Percentiles rank a stretch among this genome's conserved stretches.
These are phyloP conservation scores for Phyllopteryx taeniolatus DNA, from an alignment of 2,113 vertebrate genomes.

Conservation along the genomic window DNA sequence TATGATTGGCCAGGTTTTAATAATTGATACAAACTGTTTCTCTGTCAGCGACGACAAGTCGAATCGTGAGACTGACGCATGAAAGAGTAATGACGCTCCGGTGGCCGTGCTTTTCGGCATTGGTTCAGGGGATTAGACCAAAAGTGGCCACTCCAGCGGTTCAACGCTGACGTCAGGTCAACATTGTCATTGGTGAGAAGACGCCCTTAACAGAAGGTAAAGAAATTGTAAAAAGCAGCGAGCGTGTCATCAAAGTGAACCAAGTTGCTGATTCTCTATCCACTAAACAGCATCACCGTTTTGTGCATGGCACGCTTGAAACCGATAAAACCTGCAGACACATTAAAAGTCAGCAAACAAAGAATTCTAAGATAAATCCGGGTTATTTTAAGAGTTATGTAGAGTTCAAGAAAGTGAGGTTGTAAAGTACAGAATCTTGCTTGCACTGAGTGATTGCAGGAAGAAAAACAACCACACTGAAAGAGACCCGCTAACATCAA, in stretches of 20 bases:
- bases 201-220: constrained; percentile 37
- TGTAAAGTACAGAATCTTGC: not conserved
- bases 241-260: constrained; percentile 48
- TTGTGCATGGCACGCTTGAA: constrained; percentile 27
- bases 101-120: constrained; percentile 31
- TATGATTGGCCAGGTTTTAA: constrained; percentile 51
- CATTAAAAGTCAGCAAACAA: constrained; percentile 50
- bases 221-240: constrained; percentile 28
- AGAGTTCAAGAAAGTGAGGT: constrained; percentile 5
- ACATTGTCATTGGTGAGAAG: constrained; percentile 30
- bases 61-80: constrained; percentile 37
- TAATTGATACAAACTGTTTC: constrained; percentile 64
- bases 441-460: not conserved
- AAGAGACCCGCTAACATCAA: too few relatives aligned
- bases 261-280: constrained; percentile 27
- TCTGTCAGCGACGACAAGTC: constrained; percentile 49
- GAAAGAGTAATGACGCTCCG: constrained; percentile 59
- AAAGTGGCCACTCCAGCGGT: constrained; percentile 49
- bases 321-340: constrained; percentile 2
- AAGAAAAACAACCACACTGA: too few relatives aligned
- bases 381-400: not conserved
- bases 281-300: constrained; percentile 33
- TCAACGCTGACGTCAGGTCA: not conserved
- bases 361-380: constrained; percentile 18
- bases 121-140: constrained; percentile 45